These are phyloP conservation scores for Entomyzon cyanotis DNA, from an alignment of 2,113 vertebrate species.

Conservation along the genomic window DNA sequence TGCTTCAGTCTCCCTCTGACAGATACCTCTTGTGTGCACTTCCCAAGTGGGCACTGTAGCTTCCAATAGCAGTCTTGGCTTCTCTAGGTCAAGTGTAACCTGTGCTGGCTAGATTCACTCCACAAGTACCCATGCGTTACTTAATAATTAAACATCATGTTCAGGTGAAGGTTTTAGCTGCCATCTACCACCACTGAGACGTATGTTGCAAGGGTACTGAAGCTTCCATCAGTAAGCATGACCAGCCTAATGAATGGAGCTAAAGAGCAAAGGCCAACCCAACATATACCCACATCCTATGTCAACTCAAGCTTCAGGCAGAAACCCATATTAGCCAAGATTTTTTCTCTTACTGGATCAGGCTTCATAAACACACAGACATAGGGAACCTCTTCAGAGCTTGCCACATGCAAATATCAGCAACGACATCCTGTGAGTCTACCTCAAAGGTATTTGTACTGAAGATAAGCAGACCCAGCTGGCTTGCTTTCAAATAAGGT, in stretches of 20 bases:
- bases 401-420: not conserved
- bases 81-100: not conserved
- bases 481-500: not conserved
- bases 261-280: not conserved
- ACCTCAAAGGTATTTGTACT: not conserved
- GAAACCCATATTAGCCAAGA: not conserved
- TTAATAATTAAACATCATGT: not conserved
- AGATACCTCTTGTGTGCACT: not conserved
- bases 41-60: not conserved
- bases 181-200: accelerated
- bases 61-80: not conserved
- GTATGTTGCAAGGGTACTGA: not conserved
- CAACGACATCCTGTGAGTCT: not conserved
- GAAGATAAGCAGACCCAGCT: not conserved
- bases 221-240: not conserved
- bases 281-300: not conserved
- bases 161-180: not conserved
- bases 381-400: not conserved
- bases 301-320: not conserved
- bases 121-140: not conserved
- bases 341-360: not conserved
- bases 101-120: not conserved
- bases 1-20: not conserved
- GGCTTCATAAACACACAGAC: not conserved
- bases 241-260: accelerated